Base-by-base conservation (phyloP, 2,113 vertebrate species). In the Melanerpes aurifrons region DNA sequence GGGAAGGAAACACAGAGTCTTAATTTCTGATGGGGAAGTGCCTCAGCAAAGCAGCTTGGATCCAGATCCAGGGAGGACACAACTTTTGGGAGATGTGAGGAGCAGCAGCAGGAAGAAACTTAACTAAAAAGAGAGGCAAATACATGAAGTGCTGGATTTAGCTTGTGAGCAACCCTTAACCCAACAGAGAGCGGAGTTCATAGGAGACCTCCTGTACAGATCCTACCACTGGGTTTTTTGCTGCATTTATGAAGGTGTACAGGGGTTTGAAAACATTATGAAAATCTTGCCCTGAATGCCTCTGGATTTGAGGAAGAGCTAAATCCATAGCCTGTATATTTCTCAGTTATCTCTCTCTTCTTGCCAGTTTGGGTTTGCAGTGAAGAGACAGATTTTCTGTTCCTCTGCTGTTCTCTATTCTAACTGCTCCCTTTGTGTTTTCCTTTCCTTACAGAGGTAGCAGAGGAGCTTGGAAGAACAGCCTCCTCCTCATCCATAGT, bases 391-490 rank as follows among this genome's bases (percentile, higher is more conserved):
- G 50, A 1, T 19, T 58, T 45, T 45, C 53, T 75, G 54, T 48
- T 16, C 13, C 25, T 89, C 68, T 78, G 18, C 54, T 12, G 5
- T 17, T 78, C 53, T 69, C 12, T 86, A 15, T 86, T 87, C 28
- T 21, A 59, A 63, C 50, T 67, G 2, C 63, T 94, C 26, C 12
- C 7, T 70, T 89, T 80, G 20, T 32, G 17, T 4, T 75, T 32
- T 61, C 37, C 93, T 67, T 45, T 58, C 50, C 57, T 93, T 88
- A 22, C 97, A 99, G 99, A 99, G 96, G 99, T 99, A 53, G 99
- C 99, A 86, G 99, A 99, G 97, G 99, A 99, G 97, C 98, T 99
- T 40, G 99, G 99, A 89, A 99, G 99, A 97, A 99, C 98, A 0
- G 98, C 99, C 19, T 98, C 98, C 3, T 98, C 98, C 10, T 98